Evolutionary conservation across 2,797 vertebrate species (phyloP), one percentile per base, ranked within the genome.

Genomic region (Labroides dimidiatus): DNA sequence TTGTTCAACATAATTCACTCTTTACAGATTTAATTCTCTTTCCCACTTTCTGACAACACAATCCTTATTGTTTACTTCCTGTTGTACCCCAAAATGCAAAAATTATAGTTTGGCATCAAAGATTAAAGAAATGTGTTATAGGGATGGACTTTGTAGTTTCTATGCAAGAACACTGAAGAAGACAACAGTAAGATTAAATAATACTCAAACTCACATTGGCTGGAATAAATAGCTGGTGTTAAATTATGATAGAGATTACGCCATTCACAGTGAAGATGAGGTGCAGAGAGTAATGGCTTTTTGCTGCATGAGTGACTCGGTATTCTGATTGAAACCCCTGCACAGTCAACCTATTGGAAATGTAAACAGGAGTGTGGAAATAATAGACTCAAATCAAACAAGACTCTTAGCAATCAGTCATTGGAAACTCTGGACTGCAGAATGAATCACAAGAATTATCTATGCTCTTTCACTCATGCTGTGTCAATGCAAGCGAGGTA

Each of bases 211-310:
- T 37, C 49, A 47, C 21, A 51, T 41, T 5, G 16, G 20, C 54
- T 68, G 23, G 57, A 54, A 27, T 10, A n/a, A 60, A 43, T 24
- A 6, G 4, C 21, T 50, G 41, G 48, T 43, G 41, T 68, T 82
- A 56, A 72, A 84, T 79, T 63, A 71, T 17, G 49, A 33, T 17
- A 12, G 45, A 8, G 48, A 84, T 85, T 44, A 75, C 47, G 71
- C 57, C 49, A 58, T 36, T 80, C 64, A 57, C 42, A 56, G 19
- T 58, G 49, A 71, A 51, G 37, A 44, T 47, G 14, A 45, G 4
- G 45, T 47, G 52, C 53, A 36, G 37, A 49, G 70, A 66, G 57
- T 63, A 75, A 80, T 72, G 57, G 76, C 21, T 64, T 63, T 59
- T 58, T 43, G 19, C 24, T 42, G 64, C 70, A 30, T 72, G 74